Conservation (phyloP, 30 jellyfish, hydroid and myxozoan genomes). For the Pelagia noctiluca region DNA sequence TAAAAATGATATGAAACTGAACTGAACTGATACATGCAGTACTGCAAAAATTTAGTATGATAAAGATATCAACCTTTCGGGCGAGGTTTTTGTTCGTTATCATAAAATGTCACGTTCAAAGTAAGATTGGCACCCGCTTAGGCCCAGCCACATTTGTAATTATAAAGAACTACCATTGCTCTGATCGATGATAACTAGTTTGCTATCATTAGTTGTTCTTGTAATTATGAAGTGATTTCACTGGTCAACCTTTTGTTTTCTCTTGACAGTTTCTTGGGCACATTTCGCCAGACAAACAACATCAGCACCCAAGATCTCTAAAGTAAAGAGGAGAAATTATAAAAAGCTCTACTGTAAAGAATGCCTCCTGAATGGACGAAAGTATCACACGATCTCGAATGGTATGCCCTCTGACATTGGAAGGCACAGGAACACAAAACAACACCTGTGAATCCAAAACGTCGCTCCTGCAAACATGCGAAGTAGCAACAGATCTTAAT, state of each 20-base stretch:
- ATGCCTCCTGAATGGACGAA: conserved; percentile 11
- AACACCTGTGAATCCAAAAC: background rate
- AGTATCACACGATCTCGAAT: conserved; percentile 23
- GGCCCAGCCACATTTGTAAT: too few species aligned
- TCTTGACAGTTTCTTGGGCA: background rate
- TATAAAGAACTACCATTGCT: too few species aligned
- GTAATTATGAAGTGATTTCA: background rate
- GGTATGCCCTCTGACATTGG: conserved; percentile 40
- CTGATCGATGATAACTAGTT: background rate
- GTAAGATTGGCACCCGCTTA: too few species aligned
- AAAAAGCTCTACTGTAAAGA: conserved; percentile 15
- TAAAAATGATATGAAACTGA: too few species aligned
- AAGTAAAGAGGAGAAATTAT: background rate
- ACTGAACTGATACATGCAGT: too few species aligned
- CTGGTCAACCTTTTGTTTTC: background rate
- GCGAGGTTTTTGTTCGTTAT: too few species aligned
- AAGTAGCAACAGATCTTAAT: conserved; percentile 22
- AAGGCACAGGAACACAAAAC: conserved; percentile 5
- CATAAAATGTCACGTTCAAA: too few species aligned
- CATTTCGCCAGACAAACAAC: background rate
- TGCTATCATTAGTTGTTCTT: background rate
- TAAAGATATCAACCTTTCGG: too few species aligned
- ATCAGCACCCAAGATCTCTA: background rate
- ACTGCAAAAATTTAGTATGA: too few species aligned
- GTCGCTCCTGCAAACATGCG: background rate